Evolutionary conservation across 2,888 invertebrate species (phyloP).

Genomic region (Desoria tigrina): DNA sequence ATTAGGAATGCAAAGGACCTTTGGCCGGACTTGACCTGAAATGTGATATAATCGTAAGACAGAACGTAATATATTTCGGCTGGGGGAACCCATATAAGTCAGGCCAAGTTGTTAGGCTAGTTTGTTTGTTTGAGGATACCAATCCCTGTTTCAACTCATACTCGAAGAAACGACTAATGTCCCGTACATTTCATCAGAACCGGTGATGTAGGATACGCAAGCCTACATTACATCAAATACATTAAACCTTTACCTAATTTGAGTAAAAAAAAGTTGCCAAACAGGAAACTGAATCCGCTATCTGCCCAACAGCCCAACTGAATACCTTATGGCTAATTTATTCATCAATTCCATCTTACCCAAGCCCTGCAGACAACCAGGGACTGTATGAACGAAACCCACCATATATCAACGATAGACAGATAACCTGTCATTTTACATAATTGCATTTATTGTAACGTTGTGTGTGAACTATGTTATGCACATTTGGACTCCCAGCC

Average conservation of each 20-base stretch:
- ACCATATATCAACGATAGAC: too few species aligned
- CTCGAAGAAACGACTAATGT: constrained; percentile 8
- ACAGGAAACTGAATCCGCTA: constrained; percentile 52
- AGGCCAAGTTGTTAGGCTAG: constrained; percentile 41
- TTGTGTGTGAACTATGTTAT: too few species aligned
- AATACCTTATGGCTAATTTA: constrained; percentile 21
- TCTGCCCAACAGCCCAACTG: constrained; percentile 30
- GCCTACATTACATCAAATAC: constrained; percentile 5
- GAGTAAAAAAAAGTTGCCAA: constrained; percentile 50
- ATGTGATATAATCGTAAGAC: constrained; percentile 43
- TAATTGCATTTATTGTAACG: too few species aligned
- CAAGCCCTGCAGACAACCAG: too few species aligned
- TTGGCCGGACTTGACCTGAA: constrained; percentile 53
- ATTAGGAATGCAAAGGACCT: constrained; percentile 26
- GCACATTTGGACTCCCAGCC: too few species aligned
- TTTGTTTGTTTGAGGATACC: constrained; percentile 33
- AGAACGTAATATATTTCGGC: constrained; percentile 8
- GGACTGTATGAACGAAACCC: too few species aligned
- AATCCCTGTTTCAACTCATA: too few species aligned
- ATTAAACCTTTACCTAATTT: constrained; percentile 35
- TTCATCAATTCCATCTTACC: neutral
- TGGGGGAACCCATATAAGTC: constrained; percentile 3
- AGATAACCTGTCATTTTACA: too few species aligned
- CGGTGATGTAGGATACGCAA: constrained; percentile 16
- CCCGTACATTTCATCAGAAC: constrained; percentile 17